Base-by-base conservation (phyloP, 2,888 invertebrate species). In the Arctia plantaginis region DNA sequence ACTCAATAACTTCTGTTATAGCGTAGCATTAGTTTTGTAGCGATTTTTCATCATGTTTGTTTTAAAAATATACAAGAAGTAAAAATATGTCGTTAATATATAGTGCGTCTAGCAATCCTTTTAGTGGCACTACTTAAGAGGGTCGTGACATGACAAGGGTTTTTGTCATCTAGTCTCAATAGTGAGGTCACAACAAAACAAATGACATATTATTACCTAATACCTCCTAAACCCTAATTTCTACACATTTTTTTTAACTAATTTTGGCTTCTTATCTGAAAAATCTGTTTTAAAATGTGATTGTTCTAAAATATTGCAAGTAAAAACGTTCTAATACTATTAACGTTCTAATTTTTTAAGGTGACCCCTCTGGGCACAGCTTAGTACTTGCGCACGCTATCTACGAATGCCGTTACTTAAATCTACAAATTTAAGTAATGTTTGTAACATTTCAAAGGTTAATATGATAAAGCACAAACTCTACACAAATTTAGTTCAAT, bases 141-240 rank as follows among this genome's bases (percentile, higher is more conserved):
- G 91, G 91, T 91, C 91, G 88, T 90, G 86, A 88, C 82, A 86
- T 93, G 93, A 94, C 93, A 88, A 92, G 92, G 90, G 93, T 93
- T 84, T 79, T 85, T 80, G 81, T 90, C 90, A 87, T 90, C 78
- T 83, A 86, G 86, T 86, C 82, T 79, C 81, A 86, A 88, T 86
- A 87, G 85, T 90, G 88, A 90, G 87, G 85, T 90, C 87, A 90
- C 82, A 84, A 78, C 76, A 81, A 76, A 78, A 75, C 65, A 75
- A 69, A 75, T 80, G 78, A 75, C 78, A 77, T 74, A 84, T 85
- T 74, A 84, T 85, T 73, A 73, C 73, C 27, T 35, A 20, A 47
- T 44, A n/a, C 23, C 51, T 13, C 30, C 30, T 15, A 7, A 7
- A 59, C 23, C 41, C 39, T 62, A 55, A 39, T 35, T 66, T 51